Base-by-base conservation (phyloP, 2,888 invertebrate species). In the Microplitis manilae region DNA sequence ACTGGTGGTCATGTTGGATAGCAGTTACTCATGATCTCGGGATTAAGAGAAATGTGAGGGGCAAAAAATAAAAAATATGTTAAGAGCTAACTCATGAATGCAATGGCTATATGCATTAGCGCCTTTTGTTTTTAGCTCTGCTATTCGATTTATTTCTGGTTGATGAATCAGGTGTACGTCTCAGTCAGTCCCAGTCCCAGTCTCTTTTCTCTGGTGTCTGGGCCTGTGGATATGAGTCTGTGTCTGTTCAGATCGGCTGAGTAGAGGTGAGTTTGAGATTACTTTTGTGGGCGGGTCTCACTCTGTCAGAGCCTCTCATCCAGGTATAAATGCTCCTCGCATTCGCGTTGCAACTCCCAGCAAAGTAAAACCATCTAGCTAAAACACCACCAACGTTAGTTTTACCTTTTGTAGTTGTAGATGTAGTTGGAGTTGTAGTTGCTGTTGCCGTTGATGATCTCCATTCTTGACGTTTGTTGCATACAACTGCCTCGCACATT, bases 261-360 rank as follows among this genome's bases (percentile, higher is more conserved):
- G 50, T 8, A 13, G 50, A 50, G 75, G 75, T 77, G 82, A 85
- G 83, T 82, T 85, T 84, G 86, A 89, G 88, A 89, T 90, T 89
- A 88, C 90, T 89, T 90, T 90, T 87, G 89, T 89, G 89, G 90
- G 90, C 90, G 90, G 89, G 87, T 88, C 88, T 86, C 86, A 85
- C 84, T 86, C 87, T 89, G 90, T 90, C 90, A 90, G 89, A 87
- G 87, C 86, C 86, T 87, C 73, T 81, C 79, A 74, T 74, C 68
- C 83, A 83, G 83, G 83, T 83, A 83, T 81, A 82, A 82, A 82
- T 81, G 81, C 80, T 83, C 78, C 39, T 68, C 74, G 61, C 68
- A 40, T 59, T 68, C 74, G 68, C 68, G 40, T 75, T 75, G 73
- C 67, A 73, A 73, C 73, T 73, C 73, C 73, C 73, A 65, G 30